A percentile compares a stretch with the other conserved stretches of the same genome.
Conservation (phyloP, 92 coral and sea anemone species). For the Bergia puertoricense region DNA sequence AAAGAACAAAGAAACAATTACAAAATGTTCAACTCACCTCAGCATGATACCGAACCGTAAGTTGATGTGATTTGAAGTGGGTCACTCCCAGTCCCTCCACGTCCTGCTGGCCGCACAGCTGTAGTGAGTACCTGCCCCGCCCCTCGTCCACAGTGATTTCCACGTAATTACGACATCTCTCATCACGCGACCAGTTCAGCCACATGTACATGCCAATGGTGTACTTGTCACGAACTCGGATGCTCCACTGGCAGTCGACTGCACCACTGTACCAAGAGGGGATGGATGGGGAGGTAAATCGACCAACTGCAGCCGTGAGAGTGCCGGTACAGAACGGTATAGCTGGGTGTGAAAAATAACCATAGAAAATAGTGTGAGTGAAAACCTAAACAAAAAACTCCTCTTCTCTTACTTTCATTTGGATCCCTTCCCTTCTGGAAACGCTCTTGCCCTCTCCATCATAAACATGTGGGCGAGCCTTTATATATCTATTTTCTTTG, state of each 20-base stretch:
- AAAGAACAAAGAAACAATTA: no score
- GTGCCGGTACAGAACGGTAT: constrained; percentile 77
- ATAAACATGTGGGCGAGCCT: no score
- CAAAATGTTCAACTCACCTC: constrained; percentile 53
- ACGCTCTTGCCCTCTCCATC: no score
- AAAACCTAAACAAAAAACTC: neutral
- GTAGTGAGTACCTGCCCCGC: constrained; percentile 48
- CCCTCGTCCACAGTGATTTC: constrained; percentile 57
- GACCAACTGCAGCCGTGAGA: constrained; percentile 56
- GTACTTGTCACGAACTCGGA: constrained; percentile 69
- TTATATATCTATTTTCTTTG: no score
- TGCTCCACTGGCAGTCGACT: constrained; percentile 78
- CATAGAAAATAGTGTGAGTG: no score
- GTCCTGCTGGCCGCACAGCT: constrained; percentile 77
- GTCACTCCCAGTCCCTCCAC: constrained; percentile 57
- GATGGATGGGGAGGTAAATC: constrained; percentile 72
- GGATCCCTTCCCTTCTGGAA: no score
- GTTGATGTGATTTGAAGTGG: constrained; percentile 61
- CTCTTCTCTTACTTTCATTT: neutral
- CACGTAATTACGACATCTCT: constrained; percentile 65
- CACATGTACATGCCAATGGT: constrained; percentile 68
- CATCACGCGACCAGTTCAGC: constrained; percentile 73
- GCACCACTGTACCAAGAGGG: constrained; percentile 75
- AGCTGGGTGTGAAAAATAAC: constrained; percentile 33
- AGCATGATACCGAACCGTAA: constrained; percentile 64